Evolutionary conservation across 2,113 vertebrate genomes (phyloP).

Genomic region (Orthochromis indermauri): DNA sequence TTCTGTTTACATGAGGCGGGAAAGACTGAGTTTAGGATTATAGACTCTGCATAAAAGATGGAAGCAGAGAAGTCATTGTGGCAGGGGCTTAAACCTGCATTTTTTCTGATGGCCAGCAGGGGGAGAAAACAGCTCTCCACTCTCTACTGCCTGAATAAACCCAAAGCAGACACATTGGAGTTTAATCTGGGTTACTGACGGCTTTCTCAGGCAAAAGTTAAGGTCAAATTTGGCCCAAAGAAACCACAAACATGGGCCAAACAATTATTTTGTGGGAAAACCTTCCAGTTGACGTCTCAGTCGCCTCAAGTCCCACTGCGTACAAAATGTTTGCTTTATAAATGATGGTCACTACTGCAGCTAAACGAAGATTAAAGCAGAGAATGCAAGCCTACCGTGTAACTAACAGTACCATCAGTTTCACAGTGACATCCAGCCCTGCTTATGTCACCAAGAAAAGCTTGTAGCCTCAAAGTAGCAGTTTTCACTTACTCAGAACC

Average conservation of each 20-base stretch:
- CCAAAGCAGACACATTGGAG: neutral
- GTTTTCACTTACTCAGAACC: neutral
- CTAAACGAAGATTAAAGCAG: neutral
- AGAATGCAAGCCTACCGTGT: neutral
- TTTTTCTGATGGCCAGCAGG: neutral
- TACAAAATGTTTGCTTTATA: neutral
- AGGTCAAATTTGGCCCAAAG: neutral
- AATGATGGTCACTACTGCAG: neutral
- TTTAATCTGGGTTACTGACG: neutral
- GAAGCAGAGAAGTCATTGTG: neutral
- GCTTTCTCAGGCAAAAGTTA: neutral
- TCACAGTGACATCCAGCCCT: neutral
- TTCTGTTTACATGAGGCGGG: neutral
- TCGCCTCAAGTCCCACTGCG: neutral
- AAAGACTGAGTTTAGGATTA: neutral
- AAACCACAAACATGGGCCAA: neutral
- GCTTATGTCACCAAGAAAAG: neutral
- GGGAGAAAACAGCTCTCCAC: neutral
- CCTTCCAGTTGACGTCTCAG: neutral
- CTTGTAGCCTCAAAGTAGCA: neutral
- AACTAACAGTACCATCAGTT: rapidly evolving
- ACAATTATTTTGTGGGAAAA: neutral
- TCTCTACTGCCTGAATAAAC: neutral
- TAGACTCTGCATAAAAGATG: neutral
- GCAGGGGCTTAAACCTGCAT: neutral